Evolutionary conservation across 2,797 vertebrate species (phyloP).

Genomic region (Phaenicophaeus curvirostris): DNA sequence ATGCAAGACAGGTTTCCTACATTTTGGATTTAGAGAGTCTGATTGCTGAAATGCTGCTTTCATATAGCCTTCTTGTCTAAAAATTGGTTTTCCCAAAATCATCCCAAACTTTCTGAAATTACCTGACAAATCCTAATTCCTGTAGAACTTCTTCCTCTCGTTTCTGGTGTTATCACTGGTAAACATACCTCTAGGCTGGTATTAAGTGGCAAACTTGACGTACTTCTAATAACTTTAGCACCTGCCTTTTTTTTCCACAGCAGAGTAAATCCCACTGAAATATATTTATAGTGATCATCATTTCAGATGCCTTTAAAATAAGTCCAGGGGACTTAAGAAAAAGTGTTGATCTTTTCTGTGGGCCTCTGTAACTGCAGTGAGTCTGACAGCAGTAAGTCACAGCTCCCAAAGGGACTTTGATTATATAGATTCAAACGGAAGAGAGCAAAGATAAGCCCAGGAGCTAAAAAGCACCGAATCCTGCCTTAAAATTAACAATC

Average conservation of each 20-base stretch:
- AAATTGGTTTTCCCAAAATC: constrained; percentile 55
- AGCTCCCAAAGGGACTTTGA: constrained; percentile 21
- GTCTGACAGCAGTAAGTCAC: constrained; percentile 32
- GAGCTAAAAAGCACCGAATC: constrained; percentile 24
- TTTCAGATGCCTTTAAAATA: constrained; percentile 36
- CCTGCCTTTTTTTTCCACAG: neutral
- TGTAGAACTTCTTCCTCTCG: constrained; percentile 17
- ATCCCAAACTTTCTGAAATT: constrained; percentile 58
- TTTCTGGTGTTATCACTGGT: constrained; percentile 35
- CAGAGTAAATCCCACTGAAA: neutral
- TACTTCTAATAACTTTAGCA: constrained; percentile 20
- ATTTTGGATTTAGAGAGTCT: constrained; percentile 48
- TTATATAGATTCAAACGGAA: constrained; percentile 30
- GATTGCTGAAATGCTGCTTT: constrained; percentile 49
- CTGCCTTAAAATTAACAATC: constrained; percentile 57
- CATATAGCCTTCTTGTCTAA: constrained; percentile 13
- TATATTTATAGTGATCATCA: constrained; percentile 60
- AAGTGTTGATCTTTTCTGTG: constrained; percentile 13
- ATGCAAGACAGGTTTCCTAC: constrained; percentile 38
- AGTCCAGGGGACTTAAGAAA: constrained; percentile 22
- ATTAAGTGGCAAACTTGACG: neutral
- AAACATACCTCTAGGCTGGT: constrained; percentile 31
- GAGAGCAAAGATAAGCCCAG: constrained; percentile 34
- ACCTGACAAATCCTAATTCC: constrained; percentile 60
- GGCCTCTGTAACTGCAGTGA: neutral